Conservation (phyloP, 2,888 invertebrate genomes). For the Himalopsyche japonica region DNA sequence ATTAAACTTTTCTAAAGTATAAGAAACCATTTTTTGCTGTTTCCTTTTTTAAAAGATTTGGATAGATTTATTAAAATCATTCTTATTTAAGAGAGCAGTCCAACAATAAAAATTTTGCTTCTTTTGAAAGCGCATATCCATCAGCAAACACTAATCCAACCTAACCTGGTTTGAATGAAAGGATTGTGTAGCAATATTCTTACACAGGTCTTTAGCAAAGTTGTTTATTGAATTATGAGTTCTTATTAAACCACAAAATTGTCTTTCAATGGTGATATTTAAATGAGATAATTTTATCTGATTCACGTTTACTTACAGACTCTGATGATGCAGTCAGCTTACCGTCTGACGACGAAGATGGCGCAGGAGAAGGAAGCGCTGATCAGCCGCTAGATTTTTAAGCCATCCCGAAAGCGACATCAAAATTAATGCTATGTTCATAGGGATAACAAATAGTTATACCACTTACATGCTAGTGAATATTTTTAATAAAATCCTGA, state of each 20-base stretch:
- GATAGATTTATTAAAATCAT: too few species aligned
- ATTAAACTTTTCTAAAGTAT: not conserved
- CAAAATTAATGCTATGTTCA: not conserved
- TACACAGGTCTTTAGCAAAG: too few species aligned
- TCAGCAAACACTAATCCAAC: too few species aligned
- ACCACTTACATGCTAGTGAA: constrained; percentile 11
- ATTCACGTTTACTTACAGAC: constrained; percentile 42
- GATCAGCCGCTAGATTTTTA: constrained; percentile 78
- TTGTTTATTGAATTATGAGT: too few species aligned
- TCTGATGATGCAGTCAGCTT: constrained; percentile 59
- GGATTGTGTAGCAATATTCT: too few species aligned
- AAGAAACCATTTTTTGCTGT: not conserved
- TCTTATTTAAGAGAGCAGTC: too few species aligned
- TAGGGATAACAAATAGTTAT: not conserved
- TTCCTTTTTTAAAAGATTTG: too few species aligned
- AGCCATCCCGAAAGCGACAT: constrained; percentile 40
- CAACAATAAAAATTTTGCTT: too few species aligned
- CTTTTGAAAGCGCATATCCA: too few species aligned
- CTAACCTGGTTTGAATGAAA: too few species aligned
- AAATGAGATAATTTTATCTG: not conserved
- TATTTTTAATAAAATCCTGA: constrained; percentile 23
- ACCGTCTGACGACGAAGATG: constrained; percentile 75
- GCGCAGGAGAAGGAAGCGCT: constrained; percentile 75
- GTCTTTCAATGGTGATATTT: too few species aligned
- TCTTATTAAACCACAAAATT: too few species aligned